These are phyloP conservation scores for Lepilemur ruficaudatus DNA, from an alignment of 2,797 vertebrate genomes.

Conservation along the genomic window DNA sequence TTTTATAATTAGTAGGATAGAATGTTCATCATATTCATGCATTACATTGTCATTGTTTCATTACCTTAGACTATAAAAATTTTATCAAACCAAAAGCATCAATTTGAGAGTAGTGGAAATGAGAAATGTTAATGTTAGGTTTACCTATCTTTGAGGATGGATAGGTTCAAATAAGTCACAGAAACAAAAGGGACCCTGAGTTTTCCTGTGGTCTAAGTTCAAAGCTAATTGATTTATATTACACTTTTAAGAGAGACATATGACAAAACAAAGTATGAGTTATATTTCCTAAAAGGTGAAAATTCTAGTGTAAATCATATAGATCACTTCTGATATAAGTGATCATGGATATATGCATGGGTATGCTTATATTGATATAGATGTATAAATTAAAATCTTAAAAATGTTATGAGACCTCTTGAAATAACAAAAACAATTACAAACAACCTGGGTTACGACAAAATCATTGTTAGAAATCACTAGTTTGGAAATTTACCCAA, in stretches of 20 bases:
- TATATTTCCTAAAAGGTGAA: conserved; percentile 2
- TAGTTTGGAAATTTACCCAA: not conserved
- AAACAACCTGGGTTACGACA: not conserved
- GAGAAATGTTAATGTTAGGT: not conserved
- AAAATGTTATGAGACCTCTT: not conserved
- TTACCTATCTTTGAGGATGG: not conserved
- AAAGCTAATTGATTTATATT: not conserved
- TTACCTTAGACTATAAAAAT: not conserved
- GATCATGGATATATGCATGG: not conserved
- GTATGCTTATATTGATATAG: not conserved
- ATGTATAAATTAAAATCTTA: not conserved
- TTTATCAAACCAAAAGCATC: conserved; percentile 18
- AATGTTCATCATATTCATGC: not conserved
- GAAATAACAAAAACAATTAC: not conserved
- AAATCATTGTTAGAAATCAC: conserved; percentile 22
- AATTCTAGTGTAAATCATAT: not conserved
- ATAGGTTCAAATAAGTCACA: not conserved
- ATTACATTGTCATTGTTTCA: not conserved
- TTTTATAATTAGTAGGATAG: conserved; percentile 3
- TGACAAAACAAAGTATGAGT: not conserved
- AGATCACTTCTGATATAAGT: not conserved
- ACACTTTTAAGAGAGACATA: not conserved
- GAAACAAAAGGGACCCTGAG: not conserved
- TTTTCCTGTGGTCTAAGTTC: not conserved
- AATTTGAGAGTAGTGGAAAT: not conserved